Conservation (phyloP, 1,140 invertebrate genomes). For the Aethina tumida region DNA sequence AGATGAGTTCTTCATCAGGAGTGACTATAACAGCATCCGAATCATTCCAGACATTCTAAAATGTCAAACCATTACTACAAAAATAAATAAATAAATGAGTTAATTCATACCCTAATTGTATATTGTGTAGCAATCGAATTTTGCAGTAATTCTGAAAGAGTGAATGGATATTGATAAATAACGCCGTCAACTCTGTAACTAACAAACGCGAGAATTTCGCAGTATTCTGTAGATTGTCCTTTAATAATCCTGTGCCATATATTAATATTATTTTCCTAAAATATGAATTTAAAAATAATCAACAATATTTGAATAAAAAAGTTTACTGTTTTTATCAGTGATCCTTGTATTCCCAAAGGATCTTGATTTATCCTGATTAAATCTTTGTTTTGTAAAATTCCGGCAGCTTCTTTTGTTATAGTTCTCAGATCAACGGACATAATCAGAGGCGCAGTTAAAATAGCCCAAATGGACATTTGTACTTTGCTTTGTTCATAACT, state of each 20-base stretch:
- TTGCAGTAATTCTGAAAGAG: conserved; percentile 40
- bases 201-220: conserved; percentile 46
- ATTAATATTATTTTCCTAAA: conserved; percentile 36
- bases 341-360: conserved; percentile 42
- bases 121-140: conserved; percentile 26
- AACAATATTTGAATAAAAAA: background rate
- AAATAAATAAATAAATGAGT: conserved; percentile 6
- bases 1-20: no score
- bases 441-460: conserved; percentile 79
- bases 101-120: conserved; percentile 13
- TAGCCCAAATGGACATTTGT: conserved; percentile 87
- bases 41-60: no score
- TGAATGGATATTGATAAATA: conserved; percentile 41
- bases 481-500: conserved; percentile 70
- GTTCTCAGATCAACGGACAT: conserved; percentile 78
- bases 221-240: conserved; percentile 28
- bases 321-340: conserved; percentile 15
- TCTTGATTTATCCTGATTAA: conserved; percentile 79
- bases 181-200: conserved; percentile 46
- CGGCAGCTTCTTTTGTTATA: conserved; percentile 59
- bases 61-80: no score
- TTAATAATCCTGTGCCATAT: conserved; percentile 38
- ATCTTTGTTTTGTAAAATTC: conserved; percentile 65
- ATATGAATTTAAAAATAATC: conserved; percentile 2
- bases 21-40: no score